Base-by-base conservation (phyloP, 2,797 vertebrate genomes). In the Stomatorhinus walkeri region DNA sequence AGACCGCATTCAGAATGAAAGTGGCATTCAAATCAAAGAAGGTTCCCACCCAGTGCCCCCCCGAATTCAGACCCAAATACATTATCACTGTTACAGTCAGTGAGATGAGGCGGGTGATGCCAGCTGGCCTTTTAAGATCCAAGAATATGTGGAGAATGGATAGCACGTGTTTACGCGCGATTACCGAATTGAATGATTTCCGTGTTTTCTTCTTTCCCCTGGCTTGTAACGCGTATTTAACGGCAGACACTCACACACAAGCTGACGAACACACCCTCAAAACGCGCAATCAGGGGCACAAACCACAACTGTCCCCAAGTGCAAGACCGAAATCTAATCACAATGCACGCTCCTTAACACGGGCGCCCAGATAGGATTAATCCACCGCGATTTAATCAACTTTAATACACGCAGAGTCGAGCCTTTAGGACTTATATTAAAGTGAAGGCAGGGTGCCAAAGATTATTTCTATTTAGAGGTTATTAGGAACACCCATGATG, bases 121-220 rank as follows among this genome's bases (percentile, higher is more conserved):
- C 88, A 90, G 88, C 56, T 87, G 89, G 86, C 88, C 72, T 72
- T 59, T 89, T 89, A 88, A 90, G 89, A 87, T 81, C 86, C 88
- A 54, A 84, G 91, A 92, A 92, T 92, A 90, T 92, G 91, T 90
- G 86, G 88, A 90, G 90, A 92, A 92, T 92, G 84, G 83, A 76
- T 90, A 91, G 92, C 90, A 91, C 89, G 89, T 92, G 89, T 59
- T 51, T 64, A 61, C 16, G 24, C 28, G 88, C 43, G 19, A 48
- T 91, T 91, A 87, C 85, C 56, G 68, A 91, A 88, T 40, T 87
- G 89, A 90, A 89, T 72, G 43, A 87, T 16, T 89, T 59, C 12
- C 24, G 79, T 88, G 36, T 49, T 14, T 0, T 7, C n/a, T 59
- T 14, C 43, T 14, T 14, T 14, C 64, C 6, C 64, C 12, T 36